Evolutionary conservation across 2,888 invertebrate species (phyloP), one percentile per base, ranked within the genome.

Genomic region (Autographa gamma): DNA sequence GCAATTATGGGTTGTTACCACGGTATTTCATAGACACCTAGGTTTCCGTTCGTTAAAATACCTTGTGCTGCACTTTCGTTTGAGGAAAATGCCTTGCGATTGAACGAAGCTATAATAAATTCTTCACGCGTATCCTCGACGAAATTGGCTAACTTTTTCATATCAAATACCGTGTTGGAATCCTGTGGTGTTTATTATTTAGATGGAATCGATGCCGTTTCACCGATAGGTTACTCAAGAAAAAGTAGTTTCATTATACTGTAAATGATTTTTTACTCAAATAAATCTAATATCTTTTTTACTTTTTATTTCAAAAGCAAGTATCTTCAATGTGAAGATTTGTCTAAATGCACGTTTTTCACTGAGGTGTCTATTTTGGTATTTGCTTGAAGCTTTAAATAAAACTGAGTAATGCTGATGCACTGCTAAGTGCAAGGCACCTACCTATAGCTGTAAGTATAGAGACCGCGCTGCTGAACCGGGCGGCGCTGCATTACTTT

Each of bases 31-130:
- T 38, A 62, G 65, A 60, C 3, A 25, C 25, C 25, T 60, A 11
- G 68, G 73, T 73, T 71, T 60, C 63, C 52, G 60, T 76, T 79
- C 68, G 68, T 75, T 79, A 71, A 71, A 66, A 74, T 77, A 64
- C 58, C 62, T 69, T 52, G 34, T 65, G 69, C 71, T 58, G 71
- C 64, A 69, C 78, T 77, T 77, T 77, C 74, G 14, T 64, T 77
- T 56, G 63, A 78, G 66, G 71, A 78, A 69, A 77, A 71, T 68
- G 25, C 65, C 54, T 25, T 18, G 60, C 65, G 69, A 65, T 7
- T 56, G 38, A 60, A 31, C 19, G 63, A 14, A 52, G 32, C n/a
- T 61, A 32, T 71, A 61, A 34, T 62, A 41, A 59, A 70, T 68
- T 65, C 60, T 63, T 38, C n/a, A 52, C 65, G 43, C 66, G 58